Evolutionary conservation across 2,797 vertebrate species (phyloP), one percentile per base, ranked within the genome.

Genomic region (Sardinella longiceps): DNA sequence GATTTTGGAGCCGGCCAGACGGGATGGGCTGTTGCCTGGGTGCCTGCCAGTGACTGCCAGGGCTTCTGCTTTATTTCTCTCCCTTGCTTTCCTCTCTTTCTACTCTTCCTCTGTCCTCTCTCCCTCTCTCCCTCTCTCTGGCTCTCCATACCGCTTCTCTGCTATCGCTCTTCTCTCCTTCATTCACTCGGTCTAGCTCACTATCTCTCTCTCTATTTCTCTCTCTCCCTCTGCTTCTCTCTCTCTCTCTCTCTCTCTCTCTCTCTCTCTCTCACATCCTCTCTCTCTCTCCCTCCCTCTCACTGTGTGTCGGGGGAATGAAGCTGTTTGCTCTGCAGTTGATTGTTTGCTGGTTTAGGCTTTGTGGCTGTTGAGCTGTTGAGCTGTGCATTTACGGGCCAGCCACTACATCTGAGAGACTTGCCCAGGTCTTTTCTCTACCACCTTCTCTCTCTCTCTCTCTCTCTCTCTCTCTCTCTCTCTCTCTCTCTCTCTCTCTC

Each of bases 341-440:
- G 80, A 85, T 84, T 83, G 83, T 83, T 84, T 82, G 66, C 83
- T 83, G 88, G 82, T 86, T 85, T 84, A 86, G 14, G 25, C 70
- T 63, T 80, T 50, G 53, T 66, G 82, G 84, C 80, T 81, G 77
- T 66, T 83, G 58, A 45, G 86, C 84, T 86, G 82, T 84, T 63
- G 58, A 63, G 58, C 58, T 63, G 58, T 63, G 60, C 87, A 50
- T 84, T 85, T 53, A 51, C 80, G 50, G 80, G 46, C 82, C 85
- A 84, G n/a, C 5, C n/a, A n/a, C 56, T 60, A 60, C 56, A 60
- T 60, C 56, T 25, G 23, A 60, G 56, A 60, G 56, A 23, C 56
- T 23, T 25, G 56, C 7, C n/a, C 28, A 3, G 10, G 25, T 70
- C 63, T 33, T 63, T 30, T 14, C 28, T 30, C 63, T 70, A 0